A percentile compares a stretch with the other conserved stretches of the same genome.
phyloP scores from a whole-genome alignment of 2,113 vertebrate species.

The Pan troglodytes region NHGRI_mPanTro3-v2.1_pri NC_072403.2:132758501-132759000 shows the following conservation, averaged over 20 bases:
- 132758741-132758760: neutral
- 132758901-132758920: neutral
- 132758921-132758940: neutral
- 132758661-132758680: neutral
- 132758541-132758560: neutral
- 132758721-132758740: neutral
- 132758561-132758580: neutral
- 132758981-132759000: neutral
- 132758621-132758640: neutral
- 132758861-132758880: neutral
- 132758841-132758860: neutral
- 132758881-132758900: neutral
- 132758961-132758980: neutral
- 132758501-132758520: neutral
- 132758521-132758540: neutral
- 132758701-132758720: neutral
- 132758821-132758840: neutral
- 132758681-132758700: neutral
- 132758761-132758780: neutral
- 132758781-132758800: neutral
- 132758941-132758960: neutral
- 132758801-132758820: neutral
- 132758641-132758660: neutral
- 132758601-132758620: neutral
- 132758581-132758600: neutral